A percentile compares a stretch with the other conserved stretches of the same genome.
These are phyloP conservation scores for Diarsia brunnea DNA, from an alignment of 2,888 invertebrate genomes.

Conservation along the genomic window DNA sequence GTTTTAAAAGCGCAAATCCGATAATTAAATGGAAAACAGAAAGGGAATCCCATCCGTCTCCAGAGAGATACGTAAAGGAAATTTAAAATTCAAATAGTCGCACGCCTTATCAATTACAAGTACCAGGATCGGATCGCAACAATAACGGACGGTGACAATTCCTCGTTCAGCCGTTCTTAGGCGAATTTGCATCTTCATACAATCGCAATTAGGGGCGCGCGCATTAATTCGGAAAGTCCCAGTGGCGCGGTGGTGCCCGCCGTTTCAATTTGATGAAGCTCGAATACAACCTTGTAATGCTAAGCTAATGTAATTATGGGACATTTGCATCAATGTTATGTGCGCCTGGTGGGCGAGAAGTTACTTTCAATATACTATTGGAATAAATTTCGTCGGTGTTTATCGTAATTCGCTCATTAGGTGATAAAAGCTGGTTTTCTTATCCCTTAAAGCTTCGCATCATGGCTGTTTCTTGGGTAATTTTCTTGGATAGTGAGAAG, in stretches of 20 bases:
- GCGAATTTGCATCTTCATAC: slow-evolving; percentile 89
- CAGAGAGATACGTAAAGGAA: slow-evolving; percentile 71
- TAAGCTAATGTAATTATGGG: slow-evolving; percentile 80
- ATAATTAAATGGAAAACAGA: slow-evolving; percentile 75
- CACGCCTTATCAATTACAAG: slow-evolving; percentile 89
- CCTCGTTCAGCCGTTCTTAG: slow-evolving; percentile 79
- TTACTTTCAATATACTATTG: slow-evolving; percentile 81
- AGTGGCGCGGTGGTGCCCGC: slow-evolving; percentile 63
- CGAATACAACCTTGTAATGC: slow-evolving; percentile 79
- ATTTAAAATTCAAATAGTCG: slow-evolving; percentile 88
- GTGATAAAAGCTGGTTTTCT: slow-evolving; percentile 58
- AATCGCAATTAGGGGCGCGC: slow-evolving; percentile 86
- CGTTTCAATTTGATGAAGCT: slow-evolving; percentile 79
- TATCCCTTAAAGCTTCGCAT: slow-evolving; percentile 46
- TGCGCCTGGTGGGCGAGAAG: slow-evolving; percentile 79
- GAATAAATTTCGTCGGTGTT: slow-evolving; percentile 72
- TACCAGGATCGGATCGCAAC: slow-evolving; percentile 82
- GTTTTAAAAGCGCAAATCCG: slow-evolving; percentile 70
- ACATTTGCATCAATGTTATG: slow-evolving; percentile 86
- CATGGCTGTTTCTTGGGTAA: slow-evolving; percentile 46
- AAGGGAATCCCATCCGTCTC: slow-evolving; percentile 78
- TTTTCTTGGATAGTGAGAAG: slow-evolving; percentile 49
- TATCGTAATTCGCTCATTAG: slow-evolving; percentile 65
- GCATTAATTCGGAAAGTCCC: slow-evolving; percentile 69
- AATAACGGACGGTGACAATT: slow-evolving; percentile 80